Evolutionary conservation across 2,113 vertebrate genomes (phyloP).

Genomic region (Perccottus glenii): DNA sequence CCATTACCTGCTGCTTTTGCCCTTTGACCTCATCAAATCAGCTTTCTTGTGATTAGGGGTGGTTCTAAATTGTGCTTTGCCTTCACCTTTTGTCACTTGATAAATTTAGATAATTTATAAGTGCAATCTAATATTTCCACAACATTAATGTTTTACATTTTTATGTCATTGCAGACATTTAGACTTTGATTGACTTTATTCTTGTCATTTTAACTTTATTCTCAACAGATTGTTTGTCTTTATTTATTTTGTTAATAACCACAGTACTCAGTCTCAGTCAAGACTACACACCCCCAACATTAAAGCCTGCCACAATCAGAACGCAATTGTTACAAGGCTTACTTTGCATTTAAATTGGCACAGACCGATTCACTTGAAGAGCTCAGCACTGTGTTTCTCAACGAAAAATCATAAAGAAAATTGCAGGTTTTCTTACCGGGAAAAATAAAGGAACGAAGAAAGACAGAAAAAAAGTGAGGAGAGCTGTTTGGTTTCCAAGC

Average conservation of each 20-base stretch:
- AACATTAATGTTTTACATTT: background rate
- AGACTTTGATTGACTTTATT: background rate
- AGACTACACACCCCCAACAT: background rate
- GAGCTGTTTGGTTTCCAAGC: slow-evolving; percentile 72
- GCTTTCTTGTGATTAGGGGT: too few species aligned
- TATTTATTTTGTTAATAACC: too few species aligned
- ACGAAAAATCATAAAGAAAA: slow-evolving; percentile 57
- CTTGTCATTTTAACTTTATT: background rate
- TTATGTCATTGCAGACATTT: background rate
- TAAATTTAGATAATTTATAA: too few species aligned
- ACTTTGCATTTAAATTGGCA: slow-evolving; percentile 21
- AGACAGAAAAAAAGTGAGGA: slow-evolving; percentile 34
- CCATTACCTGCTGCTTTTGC: too few species aligned
- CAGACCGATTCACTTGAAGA: slow-evolving; percentile 24
- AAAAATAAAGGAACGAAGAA: slow-evolving; percentile 28
- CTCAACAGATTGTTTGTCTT: slow-evolving; percentile 18
- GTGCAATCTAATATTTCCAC: too few species aligned
- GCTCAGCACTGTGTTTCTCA: slow-evolving; percentile 28
- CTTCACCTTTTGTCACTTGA: too few species aligned
- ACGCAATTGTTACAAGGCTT: slow-evolving; percentile 25
- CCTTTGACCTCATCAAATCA: too few species aligned
- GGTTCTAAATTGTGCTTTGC: too few species aligned
- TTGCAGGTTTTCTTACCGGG: slow-evolving; percentile 50
- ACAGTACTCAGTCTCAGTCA: too few species aligned
- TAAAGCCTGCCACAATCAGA: slow-evolving; percentile 44